Base-by-base conservation (phyloP, 2,888 invertebrate species). In the Portevinia maculata region DNA sequence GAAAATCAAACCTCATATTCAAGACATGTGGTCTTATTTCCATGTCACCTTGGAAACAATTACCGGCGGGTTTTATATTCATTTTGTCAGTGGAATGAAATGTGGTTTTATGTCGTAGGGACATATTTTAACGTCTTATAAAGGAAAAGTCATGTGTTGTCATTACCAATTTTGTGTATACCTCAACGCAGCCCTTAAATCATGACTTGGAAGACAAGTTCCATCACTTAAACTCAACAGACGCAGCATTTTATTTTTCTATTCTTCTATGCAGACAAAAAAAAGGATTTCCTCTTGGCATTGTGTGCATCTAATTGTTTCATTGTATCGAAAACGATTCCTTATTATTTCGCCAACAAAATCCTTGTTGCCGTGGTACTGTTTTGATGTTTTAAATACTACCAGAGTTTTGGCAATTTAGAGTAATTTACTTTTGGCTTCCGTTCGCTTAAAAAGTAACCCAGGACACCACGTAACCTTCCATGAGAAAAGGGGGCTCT, bases 291-390 rank as follows among this genome's bases (percentile, higher is more conserved):
- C 62, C 69, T 53, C 44, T 13, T 55, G 64, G 53, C 65, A 62
- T 76, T 76, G 70, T 76, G 46, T 71, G 37, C 55, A 65, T 48
- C 53, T 71, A 83, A 76, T 76, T 83, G 71, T 64, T 71, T 65
- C 65, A 76, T 71, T 83, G 57, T 76, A n/a, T 62, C 44, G 41
- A 52, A 44, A 44, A 44, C 44, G 1, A 48, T 37, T 39, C 13
- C 1, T 15, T 13, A 6, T 15, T 39, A 52, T 13, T 15, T 53
- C 13, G 3, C 48, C 17, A 11, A n/a, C 34, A 19, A 28, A 37
- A 7, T 39, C 55, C 2, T 41, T 41, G 17, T 11, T 28, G 50
- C 28, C 32, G 39, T 19, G 57, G 30, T 28, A 19, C 17, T 13
- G 9, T 17, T 21, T 32, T 30, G 19, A 62, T 57, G 28, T 57